These are phyloP conservation scores for Ochotona curzoniae DNA, from an alignment of 2,113 vertebrate genomes.

Conservation along the genomic window DNA sequence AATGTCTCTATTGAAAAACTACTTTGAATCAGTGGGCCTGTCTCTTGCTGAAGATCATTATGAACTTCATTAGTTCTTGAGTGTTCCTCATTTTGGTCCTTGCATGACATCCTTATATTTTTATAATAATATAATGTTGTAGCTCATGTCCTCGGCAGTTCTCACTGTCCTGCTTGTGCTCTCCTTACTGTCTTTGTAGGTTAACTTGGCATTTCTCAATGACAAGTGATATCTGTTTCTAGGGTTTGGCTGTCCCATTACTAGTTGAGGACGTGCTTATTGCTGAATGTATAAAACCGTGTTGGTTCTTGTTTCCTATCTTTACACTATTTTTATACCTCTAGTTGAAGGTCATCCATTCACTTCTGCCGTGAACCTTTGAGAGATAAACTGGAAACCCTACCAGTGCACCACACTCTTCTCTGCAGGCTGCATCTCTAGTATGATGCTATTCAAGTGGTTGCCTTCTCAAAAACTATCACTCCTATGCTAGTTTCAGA, in stretches of 20 bases:
- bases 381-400: background rate
- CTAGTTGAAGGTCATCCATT: background rate
- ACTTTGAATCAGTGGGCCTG: background rate
- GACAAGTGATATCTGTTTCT: background rate
- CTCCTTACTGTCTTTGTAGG: background rate
- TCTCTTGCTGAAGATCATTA: background rate
- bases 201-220: background rate
- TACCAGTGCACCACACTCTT: accelerated
- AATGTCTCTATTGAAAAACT: slow-evolving; percentile 15
- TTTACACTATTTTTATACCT: background rate
- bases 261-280: background rate
- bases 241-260: background rate
- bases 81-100: background rate
- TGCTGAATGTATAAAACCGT: background rate
- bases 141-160: background rate
- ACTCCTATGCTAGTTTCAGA: background rate
- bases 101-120: background rate
- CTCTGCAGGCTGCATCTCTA: accelerated
- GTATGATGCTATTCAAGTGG: background rate
- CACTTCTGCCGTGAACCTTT: background rate
- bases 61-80: background rate
- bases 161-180: background rate
- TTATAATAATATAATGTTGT: background rate
- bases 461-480: background rate
- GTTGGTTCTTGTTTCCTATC: background rate